Evolutionary conservation across 2,888 invertebrate species (phyloP).

Genomic region (Achlya flavicornis): DNA sequence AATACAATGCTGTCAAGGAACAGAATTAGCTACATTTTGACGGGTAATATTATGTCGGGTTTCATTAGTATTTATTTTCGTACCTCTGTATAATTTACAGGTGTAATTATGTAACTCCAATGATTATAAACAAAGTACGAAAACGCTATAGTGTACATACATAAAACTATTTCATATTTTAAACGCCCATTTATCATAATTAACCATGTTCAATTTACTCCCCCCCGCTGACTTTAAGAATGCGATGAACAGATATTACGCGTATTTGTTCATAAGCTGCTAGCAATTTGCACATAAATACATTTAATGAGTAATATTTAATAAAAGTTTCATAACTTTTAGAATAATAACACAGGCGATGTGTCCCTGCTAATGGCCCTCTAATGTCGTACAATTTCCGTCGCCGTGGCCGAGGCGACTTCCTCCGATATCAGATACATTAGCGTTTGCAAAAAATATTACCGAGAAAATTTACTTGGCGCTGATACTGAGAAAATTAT

Average conservation of each 20-base stretch:
- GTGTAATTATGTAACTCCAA: not conserved
- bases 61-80: not conserved
- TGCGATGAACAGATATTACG: not conserved
- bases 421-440: conserved; percentile 62
- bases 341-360: conserved; percentile 17
- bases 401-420: conserved; percentile 53
- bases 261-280: not conserved
- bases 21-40: not conserved
- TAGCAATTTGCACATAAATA: not conserved
- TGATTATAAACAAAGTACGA: not conserved
- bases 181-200: not conserved
- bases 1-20: not conserved
- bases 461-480: conserved; percentile 35
- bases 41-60: not conserved
- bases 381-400: conserved; percentile 75
- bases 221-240: not conserved
- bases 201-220: not conserved
- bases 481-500: conserved; percentile 40
- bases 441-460: conserved; percentile 57
- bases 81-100: not conserved
- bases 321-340: conserved; percentile 10
- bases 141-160: not conserved
- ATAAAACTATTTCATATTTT: not conserved
- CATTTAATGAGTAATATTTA: conserved; percentile 3
- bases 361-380: conserved; percentile 67